phyloP scores from a whole-genome alignment of 2,888 invertebrate species.

The Caenorhabditis plicata region DNA sequence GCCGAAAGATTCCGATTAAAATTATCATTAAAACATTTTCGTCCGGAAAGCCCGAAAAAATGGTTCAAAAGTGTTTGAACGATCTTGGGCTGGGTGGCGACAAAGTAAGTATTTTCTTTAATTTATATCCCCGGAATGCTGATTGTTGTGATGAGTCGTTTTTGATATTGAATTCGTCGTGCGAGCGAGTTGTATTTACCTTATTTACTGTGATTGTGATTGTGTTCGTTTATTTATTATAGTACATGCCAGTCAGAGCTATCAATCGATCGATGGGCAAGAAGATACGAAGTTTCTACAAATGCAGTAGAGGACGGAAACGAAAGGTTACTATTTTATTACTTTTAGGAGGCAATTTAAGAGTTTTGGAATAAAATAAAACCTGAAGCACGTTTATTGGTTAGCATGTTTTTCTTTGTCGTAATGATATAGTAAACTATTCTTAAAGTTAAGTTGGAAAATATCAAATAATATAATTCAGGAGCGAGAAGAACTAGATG shows the following conservation, averaged over 20 bases:
- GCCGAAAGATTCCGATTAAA: conserved; percentile 87
- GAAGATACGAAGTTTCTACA: conserved; percentile 54
- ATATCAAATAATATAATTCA: conserved; percentile 58
- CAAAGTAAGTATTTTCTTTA: conserved; percentile 66
- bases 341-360: not conserved
- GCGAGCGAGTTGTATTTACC: not conserved
- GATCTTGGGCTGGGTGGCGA: conserved; percentile 89
- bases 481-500: conserved; percentile 87
- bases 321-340: conserved; percentile 38
- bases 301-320: conserved; percentile 42
- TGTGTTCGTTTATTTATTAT: conserved; percentile 34
- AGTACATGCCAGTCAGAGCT: conserved; percentile 49
- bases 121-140: not conserved
- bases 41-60: conserved; percentile 97
- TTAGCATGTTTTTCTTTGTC: conserved; percentile 2
- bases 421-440: conserved; percentile 1
- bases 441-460: not conserved
- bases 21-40: conserved; percentile 90
- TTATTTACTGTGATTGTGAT: not conserved
- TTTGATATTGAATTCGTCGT: not conserved
- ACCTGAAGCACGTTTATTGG: too few species aligned
- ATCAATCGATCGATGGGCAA: conserved; percentile 53
- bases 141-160: not conserved
- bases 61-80: conserved; percentile 92
- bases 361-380: too few species aligned